Evolutionary conservation across 1,140 invertebrate genomes (phyloP), one percentile per base, ranked within the genome.

Genomic region (Hetaerina americana): DNA sequence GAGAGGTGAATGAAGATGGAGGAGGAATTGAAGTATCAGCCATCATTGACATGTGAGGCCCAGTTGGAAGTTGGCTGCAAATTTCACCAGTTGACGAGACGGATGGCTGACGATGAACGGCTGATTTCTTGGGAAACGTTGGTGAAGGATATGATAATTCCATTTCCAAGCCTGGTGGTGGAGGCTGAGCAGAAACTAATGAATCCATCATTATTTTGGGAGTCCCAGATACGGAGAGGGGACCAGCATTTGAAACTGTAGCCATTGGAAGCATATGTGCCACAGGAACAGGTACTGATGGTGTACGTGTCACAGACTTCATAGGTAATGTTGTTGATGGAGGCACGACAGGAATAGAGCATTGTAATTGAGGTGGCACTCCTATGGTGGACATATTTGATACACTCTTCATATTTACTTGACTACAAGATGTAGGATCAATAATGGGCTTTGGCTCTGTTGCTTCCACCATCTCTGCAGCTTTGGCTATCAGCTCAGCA

Each of bases 401-500:
- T 57, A 18, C 40, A 57, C 10, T 57, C 22, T 18, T 18, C 40
- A 57, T 57, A 18, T 12, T 57, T 3, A n/a, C 10, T 3, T 57
- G 15, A 12, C 15, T 57, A 12, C 15, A 18, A 12, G 15, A 12
- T 1, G 10, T 10, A 18, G 40, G 10, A 5, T 57, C 40, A n/a
- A n/a, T 57, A 10, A 57, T n/a, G 15, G 15, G 15, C 15, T 18
- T 57, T 5, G 40, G 40, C 0, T 78, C 78, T 28, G 83, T 81
- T 0, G 81, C 82, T n/a, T 85, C 74, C 76, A 85, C 69, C 72
- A 73, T 84, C 76, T 86, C 84, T 28, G 82, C 83, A 0, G 85
- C 85, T 76, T 86, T 86, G 72, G 81, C 81, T 26, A 85, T 85
- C 26, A 85, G 73, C 75, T 86, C 85, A 66, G 83, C 78, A 74